A percentile compares a stretch with the other conserved stretches of the same genome.
phyloP scores from a whole-genome alignment of 2,113 vertebrate genomes.

The Macquaria australasica region DNA sequence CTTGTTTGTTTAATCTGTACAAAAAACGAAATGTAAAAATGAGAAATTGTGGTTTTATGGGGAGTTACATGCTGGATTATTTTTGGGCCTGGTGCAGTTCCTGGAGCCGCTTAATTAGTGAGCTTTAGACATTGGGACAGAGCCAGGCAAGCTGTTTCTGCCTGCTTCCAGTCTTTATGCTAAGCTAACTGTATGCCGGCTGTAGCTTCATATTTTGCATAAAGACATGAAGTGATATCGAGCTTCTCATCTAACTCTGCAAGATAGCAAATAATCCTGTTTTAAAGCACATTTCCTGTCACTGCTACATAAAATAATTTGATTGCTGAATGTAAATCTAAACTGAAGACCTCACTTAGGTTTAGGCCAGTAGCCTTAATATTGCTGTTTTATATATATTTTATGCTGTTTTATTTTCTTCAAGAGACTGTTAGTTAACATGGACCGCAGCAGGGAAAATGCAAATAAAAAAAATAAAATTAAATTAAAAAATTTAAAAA shows the following conservation, averaged over 20 bases:
- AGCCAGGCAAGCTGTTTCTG: neutral
- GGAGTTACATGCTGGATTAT: neutral
- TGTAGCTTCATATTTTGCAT: neutral
- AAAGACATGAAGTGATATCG: neutral
- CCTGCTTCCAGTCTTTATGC: neutral
- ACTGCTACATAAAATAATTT: slow-evolving; percentile 15
- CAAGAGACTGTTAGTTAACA: slow-evolving; percentile 45
- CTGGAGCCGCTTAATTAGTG: neutral
- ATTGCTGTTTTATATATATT: slow-evolving; percentile 30
- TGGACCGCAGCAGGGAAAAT: slow-evolving; percentile 8
- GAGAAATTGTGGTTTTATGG: neutral
- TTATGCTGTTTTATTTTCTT: slow-evolving; percentile 25
- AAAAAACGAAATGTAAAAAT: neutral
- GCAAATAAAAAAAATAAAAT: neutral
- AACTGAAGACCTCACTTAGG: slow-evolving; percentile 34
- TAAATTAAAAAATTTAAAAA: too few species aligned
- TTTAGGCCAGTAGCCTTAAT: slow-evolving; percentile 29
- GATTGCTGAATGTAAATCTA: slow-evolving; percentile 40
- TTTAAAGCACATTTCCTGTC: slow-evolving; percentile 20
- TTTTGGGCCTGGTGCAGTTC: neutral
- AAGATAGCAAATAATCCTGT: neutral
- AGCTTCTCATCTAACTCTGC: slow-evolving; percentile 12
- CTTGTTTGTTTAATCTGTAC: neutral
- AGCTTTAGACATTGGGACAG: neutral
- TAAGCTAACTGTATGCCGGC: slow-evolving; percentile 3